Percentiles rank a stretch among this genome's conserved stretches.
These are phyloP conservation scores for Ameiurus melas DNA, from an alignment of 2,113 vertebrate genomes.

Conservation along the genomic window DNA sequence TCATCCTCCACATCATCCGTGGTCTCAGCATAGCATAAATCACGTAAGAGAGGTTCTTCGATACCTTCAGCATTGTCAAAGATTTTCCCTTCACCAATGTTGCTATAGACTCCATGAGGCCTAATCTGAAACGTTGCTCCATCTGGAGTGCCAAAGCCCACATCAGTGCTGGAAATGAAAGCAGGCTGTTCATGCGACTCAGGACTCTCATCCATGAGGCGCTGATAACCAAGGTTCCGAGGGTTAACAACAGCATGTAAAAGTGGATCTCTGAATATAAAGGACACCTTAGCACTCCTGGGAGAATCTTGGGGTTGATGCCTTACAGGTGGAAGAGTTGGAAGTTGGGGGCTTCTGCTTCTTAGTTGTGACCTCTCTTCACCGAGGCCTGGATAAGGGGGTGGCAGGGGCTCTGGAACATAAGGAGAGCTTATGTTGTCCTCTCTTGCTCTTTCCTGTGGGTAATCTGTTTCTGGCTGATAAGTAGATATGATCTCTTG, in stretches of 20 bases:
- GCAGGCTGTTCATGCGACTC: conserved; percentile 81
- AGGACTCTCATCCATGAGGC: conserved; percentile 85
- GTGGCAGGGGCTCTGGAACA: conserved; percentile 73
- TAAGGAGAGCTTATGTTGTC: conserved; percentile 82
- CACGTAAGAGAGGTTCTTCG: conserved; percentile 88
- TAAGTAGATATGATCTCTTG: conserved; percentile 76
- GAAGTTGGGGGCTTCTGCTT: conserved; percentile 74
- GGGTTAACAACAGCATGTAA: conserved; percentile 76
- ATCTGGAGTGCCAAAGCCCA: conserved; percentile 79
- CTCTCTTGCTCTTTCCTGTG: conserved; percentile 73
- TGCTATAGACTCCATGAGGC: conserved; percentile 83
- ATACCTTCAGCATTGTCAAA: conserved; percentile 78
- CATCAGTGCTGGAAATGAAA: conserved; percentile 69
- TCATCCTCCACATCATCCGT: conserved; percentile 92
- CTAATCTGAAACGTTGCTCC: conserved; percentile 76
- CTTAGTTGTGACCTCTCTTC: conserved; percentile 69
- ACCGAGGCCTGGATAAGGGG: conserved; percentile 69
- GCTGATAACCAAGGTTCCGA: conserved; percentile 82
- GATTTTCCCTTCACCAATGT: conserved; percentile 82
- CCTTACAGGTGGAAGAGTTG: conserved; percentile 79
- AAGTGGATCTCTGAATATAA: conserved; percentile 90
- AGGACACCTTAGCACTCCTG: conserved; percentile 92
- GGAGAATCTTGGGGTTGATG: conserved; percentile 89
- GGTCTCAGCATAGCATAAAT: conserved; percentile 89
- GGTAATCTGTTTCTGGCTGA: conserved; percentile 73